A percentile compares a stretch with the other conserved stretches of the same genome.
Conservation (phyloP, 2,113 vertebrate genomes). For the Cebus imitator region DNA sequence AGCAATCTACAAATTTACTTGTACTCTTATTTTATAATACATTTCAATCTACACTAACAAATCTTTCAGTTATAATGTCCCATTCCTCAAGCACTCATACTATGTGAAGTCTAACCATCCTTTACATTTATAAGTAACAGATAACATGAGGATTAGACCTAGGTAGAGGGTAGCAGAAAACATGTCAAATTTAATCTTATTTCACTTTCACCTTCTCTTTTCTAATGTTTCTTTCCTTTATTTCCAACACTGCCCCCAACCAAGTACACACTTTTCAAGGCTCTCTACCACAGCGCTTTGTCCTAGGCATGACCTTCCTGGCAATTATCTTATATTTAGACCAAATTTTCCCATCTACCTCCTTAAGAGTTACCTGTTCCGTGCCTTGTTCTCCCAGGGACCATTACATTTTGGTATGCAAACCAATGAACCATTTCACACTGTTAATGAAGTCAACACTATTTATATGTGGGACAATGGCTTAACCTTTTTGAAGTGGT, state of each 20-base stretch:
- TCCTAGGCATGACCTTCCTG: neutral
- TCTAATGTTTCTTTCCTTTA: neutral
- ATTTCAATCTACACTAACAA: conserved; percentile 23
- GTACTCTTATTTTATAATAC: neutral
- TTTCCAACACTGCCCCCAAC: neutral
- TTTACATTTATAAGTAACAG: conserved; percentile 6
- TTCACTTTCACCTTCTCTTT: neutral
- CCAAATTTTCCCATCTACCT: neutral
- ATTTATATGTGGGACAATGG: neutral
- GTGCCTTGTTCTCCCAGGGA: neutral
- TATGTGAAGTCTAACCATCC: neutral
- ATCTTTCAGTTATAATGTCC: neutral
- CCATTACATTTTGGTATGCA: neutral
- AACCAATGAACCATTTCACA: neutral
- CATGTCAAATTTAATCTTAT: conserved; percentile 8
- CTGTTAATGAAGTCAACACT: neutral
- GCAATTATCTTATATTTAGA: neutral
- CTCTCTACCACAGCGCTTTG: neutral
- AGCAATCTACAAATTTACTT: conserved; percentile 12
- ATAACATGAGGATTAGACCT: neutral
- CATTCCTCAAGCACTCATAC: neutral
- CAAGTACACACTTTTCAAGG: neutral
- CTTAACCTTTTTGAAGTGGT: neutral
- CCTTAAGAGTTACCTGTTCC: neutral
- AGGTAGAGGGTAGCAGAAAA: neutral